Evolutionary conservation across 2,888 invertebrate species (phyloP).

Genomic region (Pyrochroa serraticornis): DNA sequence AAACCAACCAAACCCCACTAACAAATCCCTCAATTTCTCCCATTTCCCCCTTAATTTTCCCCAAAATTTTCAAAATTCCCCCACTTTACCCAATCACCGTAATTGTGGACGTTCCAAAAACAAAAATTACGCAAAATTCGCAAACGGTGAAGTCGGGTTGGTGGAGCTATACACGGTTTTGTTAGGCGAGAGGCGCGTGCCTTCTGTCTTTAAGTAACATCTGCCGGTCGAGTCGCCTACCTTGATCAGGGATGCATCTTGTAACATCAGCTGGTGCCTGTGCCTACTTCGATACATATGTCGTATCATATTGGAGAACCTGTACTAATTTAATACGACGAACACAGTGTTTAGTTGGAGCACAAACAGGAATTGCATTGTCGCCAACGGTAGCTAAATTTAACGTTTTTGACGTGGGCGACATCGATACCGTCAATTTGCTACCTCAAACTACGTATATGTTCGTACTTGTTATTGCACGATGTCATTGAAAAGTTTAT

Average conservation of each 20-base stretch:
- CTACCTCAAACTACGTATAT: too few relatives aligned
- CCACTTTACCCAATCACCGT: not conserved
- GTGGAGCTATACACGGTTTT: not conserved
- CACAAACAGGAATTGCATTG: not conserved
- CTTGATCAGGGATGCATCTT: conserved; percentile 52
- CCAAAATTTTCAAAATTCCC: not conserved
- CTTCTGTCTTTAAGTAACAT: conserved; percentile 55
- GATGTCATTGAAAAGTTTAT: too few relatives aligned
- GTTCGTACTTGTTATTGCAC: too few relatives aligned
- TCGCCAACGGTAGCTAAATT: too few relatives aligned
- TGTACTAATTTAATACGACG: conserved; percentile 25
- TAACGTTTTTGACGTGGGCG: too few relatives aligned
- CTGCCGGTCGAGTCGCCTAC: conserved; percentile 49
- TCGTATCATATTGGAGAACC: conserved; percentile 27
- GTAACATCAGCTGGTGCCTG: conserved; percentile 52
- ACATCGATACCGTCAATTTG: too few relatives aligned
- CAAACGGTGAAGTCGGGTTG: not conserved
- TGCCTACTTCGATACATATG: conserved; percentile 32
- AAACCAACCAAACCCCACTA: not conserved
- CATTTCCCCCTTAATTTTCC: not conserved
- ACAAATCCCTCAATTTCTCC: not conserved
- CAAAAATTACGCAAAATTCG: not conserved
- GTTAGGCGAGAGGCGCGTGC: conserved; percentile 51
- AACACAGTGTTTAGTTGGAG: conserved; percentile 25
- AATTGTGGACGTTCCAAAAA: not conserved